Base-by-base conservation (phyloP, 2,797 vertebrate species). In the Parauchenoglanis ngamensis region DNA sequence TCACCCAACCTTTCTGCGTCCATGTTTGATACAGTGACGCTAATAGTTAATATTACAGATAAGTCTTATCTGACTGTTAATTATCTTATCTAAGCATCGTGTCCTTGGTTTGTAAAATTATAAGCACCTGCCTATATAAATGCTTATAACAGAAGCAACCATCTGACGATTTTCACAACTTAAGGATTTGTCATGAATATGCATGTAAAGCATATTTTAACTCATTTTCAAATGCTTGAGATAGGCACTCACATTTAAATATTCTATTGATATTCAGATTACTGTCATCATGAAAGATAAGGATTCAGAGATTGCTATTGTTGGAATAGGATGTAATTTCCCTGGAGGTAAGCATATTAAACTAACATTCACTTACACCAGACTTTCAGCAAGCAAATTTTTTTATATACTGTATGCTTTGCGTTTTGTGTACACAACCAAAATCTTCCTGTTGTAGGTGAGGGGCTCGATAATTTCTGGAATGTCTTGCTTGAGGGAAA, bases 271-370 rank as follows among this genome's bases (percentile, higher is more conserved):
- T 44, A 5, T 59, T 80, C 21, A 25, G 13, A 25, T 81, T 73
- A 35, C 2, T 19, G 15, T n/a, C 49, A 88, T 19, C 63, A 90
- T 88, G 78, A 87, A 85, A 61, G 87, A 79, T 28, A 79, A 82
- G 82, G 85, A 91, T 88, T 79, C 25, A 85, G 86, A 91, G 40
- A 92, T 97, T 81, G 96, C 96, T 28, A 92, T 98, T 83, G 96
- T 97, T 68, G 97, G 97, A 65, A 96, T 97, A 61, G 97, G 96
- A 86, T 97, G 96, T 91, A 96, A 96, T 89, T 97, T 97, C 87
- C 97, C 97, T 0, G 96, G 97, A 75, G 96, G 96, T 97, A 90
- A 94, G 61, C 2, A 8, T 68, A 49, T 70, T 23, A 57, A 72
- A 54, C 31, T 40, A 57, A 31, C n/a, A 31, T 61, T 79, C 54